Evolutionary conservation across 2,888 invertebrate species (phyloP), one percentile per base, ranked within the genome.

Genomic region (Aleiodes leptofemur): DNA sequence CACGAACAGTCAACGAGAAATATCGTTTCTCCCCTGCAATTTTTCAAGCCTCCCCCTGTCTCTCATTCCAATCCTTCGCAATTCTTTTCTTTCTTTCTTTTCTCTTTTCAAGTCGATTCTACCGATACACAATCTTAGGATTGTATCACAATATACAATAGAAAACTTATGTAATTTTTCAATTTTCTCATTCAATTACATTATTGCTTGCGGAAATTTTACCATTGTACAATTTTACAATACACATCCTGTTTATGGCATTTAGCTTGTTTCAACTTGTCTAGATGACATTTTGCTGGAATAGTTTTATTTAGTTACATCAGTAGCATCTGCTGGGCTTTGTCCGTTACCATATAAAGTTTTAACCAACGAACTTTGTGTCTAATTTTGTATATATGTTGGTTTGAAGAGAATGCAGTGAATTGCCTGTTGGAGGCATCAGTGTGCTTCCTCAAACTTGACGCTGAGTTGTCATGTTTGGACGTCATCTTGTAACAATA

Each of bases 291-390:
- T 11, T 59, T 5, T 59, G 14, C 2, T 23, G n/a, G 11, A 38
- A 59, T 31, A 29, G 57, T 57, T 43, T 23, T 57, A 38, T 59
- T 59, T n/a, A 34, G 34, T 56, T 56, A 70, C 31, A 70, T 56
- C 70, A 56, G 70, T 14, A 5, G 55, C 57, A 57, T 70, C 55
- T 70, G 69, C 55, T 68, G 16, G 31, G n/a, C 53, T 69, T 51
- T n/a, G 50, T 51, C 70, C 31, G 55, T 38, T 43, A 34, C 43
- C 31, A 43, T 56, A 14, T 43, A 57, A 56, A 70, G 70, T 43
- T 43, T 70, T 70, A 23, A 23, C 34, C 14, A 13, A 38, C 31
- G 55, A 70, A 70, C 34, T 70, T 57, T 29, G 34, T 34, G 31
- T n/a, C 38, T 34, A n/a, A 61, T 38, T 61, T 4, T 61, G 6